Percentiles rank a stretch among this genome's conserved stretches.
phyloP scores from a whole-genome alignment of 1,140 invertebrate species.

The Drosophila chauvacae region DNA sequence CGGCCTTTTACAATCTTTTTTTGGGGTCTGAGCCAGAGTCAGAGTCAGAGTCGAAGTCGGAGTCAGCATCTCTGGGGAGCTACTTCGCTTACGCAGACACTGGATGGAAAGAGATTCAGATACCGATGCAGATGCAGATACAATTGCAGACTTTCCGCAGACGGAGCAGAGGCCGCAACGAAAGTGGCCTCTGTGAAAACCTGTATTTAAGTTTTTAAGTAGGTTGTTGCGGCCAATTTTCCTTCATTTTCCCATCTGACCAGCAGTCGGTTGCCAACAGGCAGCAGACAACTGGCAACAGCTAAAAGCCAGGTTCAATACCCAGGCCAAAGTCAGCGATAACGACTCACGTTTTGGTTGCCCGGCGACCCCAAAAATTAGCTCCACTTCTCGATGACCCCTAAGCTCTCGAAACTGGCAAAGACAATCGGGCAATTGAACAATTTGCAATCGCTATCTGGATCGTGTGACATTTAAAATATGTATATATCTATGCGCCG shows the following conservation, averaged over 20 bases:
- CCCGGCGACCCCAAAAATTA: conserved; percentile 66
- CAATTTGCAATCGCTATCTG: conserved; percentile 51
- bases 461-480: conserved; percentile 74
- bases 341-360: conserved; percentile 61
- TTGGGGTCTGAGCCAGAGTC: background rate
- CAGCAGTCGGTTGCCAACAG: conserved; percentile 43
- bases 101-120: conserved; percentile 15
- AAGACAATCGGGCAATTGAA: conserved; percentile 43
- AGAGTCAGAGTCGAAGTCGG: background rate
- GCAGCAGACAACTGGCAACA: conserved; percentile 2
- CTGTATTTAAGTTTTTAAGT: conserved; percentile 70
- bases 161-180: conserved; percentile 43
- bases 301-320: conserved; percentile 60
- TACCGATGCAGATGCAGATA: conserved; percentile 17
- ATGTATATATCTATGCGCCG: conserved; percentile 34
- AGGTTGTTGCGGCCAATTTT: conserved; percentile 58
- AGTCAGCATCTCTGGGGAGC: conserved; percentile 11
- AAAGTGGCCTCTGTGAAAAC: conserved; percentile 63
- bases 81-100: conserved; percentile 61
- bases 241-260: conserved; percentile 54
- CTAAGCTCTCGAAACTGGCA: conserved; percentile 25
- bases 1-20: conserved; percentile 38
- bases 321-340: conserved; percentile 58
- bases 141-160: conserved; percentile 42
- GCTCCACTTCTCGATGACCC: conserved; percentile 61